These are phyloP conservation scores for Samia ricini DNA, from an alignment of 1,140 invertebrate species.

Conservation along the genomic window DNA sequence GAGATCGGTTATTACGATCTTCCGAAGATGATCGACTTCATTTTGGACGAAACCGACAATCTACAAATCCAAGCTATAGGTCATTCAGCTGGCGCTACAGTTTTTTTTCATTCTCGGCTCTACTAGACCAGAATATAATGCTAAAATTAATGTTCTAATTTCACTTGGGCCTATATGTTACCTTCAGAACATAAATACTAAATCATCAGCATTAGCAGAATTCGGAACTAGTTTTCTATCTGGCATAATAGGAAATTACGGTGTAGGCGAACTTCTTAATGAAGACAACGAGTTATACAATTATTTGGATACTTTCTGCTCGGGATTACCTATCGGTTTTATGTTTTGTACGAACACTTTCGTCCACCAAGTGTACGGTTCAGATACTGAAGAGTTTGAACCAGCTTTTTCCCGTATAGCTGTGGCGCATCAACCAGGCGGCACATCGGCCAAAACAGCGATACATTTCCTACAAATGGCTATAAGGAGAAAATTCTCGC, in stretches of 20 bases:
- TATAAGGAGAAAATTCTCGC: conserved; percentile 13
- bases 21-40: conserved; percentile 78
- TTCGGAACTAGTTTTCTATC: no score
- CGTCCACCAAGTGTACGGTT: not conserved
- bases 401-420: not conserved
- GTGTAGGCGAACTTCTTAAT: no score
- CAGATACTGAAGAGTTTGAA: not conserved
- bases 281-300: no score
- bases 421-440: not conserved
- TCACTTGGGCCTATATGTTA: conserved; percentile 80
- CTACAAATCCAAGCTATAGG: conserved; percentile 77
- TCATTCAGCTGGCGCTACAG: conserved; percentile 71
- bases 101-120: conserved; percentile 79
- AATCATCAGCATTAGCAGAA: no score
- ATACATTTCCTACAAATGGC: not conserved
- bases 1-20: conserved; percentile 80
- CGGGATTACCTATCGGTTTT: no score
- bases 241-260: no score
- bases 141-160: conserved; percentile 68
- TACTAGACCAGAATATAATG: conserved; percentile 77
- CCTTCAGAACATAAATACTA: not conserved
- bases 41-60: conserved; percentile 70
- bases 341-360: no score
- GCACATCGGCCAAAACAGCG: not conserved
- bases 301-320: no score